Conservation (phyloP, 2,113 vertebrate species). For the Rhadina sibilatrix region DNA sequence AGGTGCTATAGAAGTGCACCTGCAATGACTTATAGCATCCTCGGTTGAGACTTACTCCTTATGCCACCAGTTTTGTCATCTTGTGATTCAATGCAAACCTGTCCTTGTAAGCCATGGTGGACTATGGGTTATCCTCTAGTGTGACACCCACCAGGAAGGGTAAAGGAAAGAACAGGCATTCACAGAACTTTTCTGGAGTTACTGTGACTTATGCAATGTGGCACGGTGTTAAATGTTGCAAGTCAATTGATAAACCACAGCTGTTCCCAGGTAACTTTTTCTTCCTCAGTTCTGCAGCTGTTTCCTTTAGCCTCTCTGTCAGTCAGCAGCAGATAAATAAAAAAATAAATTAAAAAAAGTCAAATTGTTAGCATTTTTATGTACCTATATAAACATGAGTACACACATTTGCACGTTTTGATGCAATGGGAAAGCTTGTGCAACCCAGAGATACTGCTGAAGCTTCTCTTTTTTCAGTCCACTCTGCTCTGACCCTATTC, state of each 20-base stretch:
- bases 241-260: background rate
- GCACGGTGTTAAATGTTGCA: background rate
- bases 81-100: background rate
- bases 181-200: background rate
- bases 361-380: background rate
- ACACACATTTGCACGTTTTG: background rate
- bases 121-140: background rate
- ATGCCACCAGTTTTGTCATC: background rate
- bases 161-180: background rate
- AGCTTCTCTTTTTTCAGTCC: background rate
- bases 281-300: background rate
- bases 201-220: background rate
- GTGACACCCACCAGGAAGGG: background rate
- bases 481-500: background rate
- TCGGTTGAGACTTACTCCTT: background rate
- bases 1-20: background rate
- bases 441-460: background rate
- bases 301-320: background rate
- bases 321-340: background rate
- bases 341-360: background rate
- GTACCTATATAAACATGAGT: background rate
- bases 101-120: background rate
- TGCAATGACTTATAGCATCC: background rate
- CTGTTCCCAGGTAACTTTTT: background rate
- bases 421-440: background rate